Conservation (phyloP, 2,888 invertebrate species). For the Candidula unifasciata region DNA sequence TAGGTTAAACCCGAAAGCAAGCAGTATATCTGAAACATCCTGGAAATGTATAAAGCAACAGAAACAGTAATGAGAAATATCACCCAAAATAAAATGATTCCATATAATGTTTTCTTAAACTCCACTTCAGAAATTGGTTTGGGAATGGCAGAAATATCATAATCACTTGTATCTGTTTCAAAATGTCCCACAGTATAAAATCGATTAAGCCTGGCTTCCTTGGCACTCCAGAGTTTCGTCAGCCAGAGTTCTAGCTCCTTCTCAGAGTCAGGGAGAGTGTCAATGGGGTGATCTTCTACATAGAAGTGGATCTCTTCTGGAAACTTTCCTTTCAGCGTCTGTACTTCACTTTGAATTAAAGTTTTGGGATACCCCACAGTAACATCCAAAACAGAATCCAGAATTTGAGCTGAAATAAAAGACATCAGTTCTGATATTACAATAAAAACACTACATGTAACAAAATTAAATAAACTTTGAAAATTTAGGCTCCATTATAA, state of each 20-base stretch:
- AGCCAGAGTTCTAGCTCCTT: slow-evolving; percentile 74
- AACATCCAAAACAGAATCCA: slow-evolving; percentile 90
- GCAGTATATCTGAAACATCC: slow-evolving; percentile 59
- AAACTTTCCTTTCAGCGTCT: slow-evolving; percentile 84
- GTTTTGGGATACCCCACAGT: slow-evolving; percentile 89
- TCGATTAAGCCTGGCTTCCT: slow-evolving; percentile 74
- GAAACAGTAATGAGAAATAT: slow-evolving; percentile 57
- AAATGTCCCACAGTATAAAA: slow-evolving; percentile 62
- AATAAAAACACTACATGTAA: no score
- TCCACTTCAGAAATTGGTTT: slow-evolving; percentile 16
- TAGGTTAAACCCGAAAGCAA: slow-evolving; percentile 50
- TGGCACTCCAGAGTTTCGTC: slow-evolving; percentile 75
- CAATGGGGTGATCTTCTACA: slow-evolving; percentile 80
- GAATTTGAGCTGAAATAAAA: slow-evolving; percentile 79
- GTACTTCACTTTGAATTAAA: slow-evolving; percentile 86
- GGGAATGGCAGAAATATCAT: background rate
- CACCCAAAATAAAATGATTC: slow-evolving; percentile 59
- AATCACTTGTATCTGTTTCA: slow-evolving; percentile 27
- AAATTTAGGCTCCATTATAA: no score
- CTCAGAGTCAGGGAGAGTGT: slow-evolving; percentile 59
- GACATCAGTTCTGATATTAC: no score
- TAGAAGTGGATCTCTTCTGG: slow-evolving; percentile 88
- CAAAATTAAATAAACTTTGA: no score
- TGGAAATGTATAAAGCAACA: slow-evolving; percentile 53
- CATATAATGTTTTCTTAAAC: slow-evolving; percentile 42